Evolutionary conservation across 2,888 invertebrate species (phyloP), one percentile per base, ranked within the genome.

Genomic region (Andrena bucephala): DNA sequence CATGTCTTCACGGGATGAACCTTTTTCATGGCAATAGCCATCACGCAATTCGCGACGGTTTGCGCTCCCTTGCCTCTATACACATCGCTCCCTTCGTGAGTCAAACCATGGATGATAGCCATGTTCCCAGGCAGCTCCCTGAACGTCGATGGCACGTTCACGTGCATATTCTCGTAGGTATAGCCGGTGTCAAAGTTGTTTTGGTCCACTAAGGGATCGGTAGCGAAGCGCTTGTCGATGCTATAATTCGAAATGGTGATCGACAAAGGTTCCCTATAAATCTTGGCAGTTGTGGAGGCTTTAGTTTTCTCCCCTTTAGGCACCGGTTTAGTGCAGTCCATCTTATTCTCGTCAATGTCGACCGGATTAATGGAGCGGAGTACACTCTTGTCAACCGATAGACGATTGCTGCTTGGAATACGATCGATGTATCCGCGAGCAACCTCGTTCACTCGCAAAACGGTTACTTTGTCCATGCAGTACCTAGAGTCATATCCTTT

Each of bases 51-150:
- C 0, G 89, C 89, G 0, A 91, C 89, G 36, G 90, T 93, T 57
- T 93, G 93, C 0, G 83, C 86, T 0, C 93, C 93, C 54, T 92
- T 92, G 0, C 87, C 90, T 29, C 91, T 92, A 83, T 93, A 93
- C 33, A 88, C 79, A 0, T 90, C 90, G 60, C 89, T 90, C 7
- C 65, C 77, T 54, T 92, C 92, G 76, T 93, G 92, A 0, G 92
- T 93, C 79, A 89, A 81, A 5, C 93, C 94, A 50, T 92, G 93
- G 33, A 94, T 87, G 16, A 93, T 91, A 0, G 89, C 82, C 74
- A 88, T 79, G 7, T 86, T 75, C 0, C 77, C 81, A 0, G 88
- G 48, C 2, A 92, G 54, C 16, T 91, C 90, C 20, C 79, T 85
- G 65, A 93, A 93, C 3, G 88, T 90, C 27, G 91, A 84, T 0